phyloP scores from a whole-genome alignment of 1,140 invertebrate species.

The Macrobrachium rosenbergii region DNA sequence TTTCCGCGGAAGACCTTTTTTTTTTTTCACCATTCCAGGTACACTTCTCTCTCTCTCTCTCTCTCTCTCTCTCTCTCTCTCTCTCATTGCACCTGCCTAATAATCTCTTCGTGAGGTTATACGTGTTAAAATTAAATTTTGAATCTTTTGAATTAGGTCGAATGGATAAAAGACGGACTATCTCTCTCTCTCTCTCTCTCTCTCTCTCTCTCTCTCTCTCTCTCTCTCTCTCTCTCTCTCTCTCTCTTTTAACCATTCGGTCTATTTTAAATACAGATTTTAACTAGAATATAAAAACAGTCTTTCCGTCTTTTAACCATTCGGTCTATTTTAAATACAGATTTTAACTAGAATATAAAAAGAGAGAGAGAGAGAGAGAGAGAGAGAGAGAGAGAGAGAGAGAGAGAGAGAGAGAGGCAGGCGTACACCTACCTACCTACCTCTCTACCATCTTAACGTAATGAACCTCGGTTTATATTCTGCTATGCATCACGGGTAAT shows the following conservation, averaged over 20 bases:
- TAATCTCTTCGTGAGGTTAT: not conserved
- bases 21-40: too few relatives aligned
- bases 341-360: too few relatives aligned
- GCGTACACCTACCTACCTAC: too few relatives aligned
- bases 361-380: too few relatives aligned
- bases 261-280: constrained; percentile 3
- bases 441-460: constrained; percentile 44
- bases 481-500: constrained; percentile 62
- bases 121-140: not conserved
- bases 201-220: too few relatives aligned
- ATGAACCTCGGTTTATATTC: constrained; percentile 63
- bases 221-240: not conserved
- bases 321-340: not conserved
- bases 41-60: not conserved
- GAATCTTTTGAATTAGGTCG: not conserved
- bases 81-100: not conserved
- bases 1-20: too few relatives aligned
- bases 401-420: not conserved
- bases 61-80: constrained; percentile 1
- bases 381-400: not conserved
- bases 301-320: not conserved
- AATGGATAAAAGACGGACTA: too few relatives aligned
- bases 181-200: too few relatives aligned
- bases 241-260: not conserved
- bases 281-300: too few relatives aligned